Conservation (phyloP, 2,113 vertebrate species). For the Podarcis muralis region DNA sequence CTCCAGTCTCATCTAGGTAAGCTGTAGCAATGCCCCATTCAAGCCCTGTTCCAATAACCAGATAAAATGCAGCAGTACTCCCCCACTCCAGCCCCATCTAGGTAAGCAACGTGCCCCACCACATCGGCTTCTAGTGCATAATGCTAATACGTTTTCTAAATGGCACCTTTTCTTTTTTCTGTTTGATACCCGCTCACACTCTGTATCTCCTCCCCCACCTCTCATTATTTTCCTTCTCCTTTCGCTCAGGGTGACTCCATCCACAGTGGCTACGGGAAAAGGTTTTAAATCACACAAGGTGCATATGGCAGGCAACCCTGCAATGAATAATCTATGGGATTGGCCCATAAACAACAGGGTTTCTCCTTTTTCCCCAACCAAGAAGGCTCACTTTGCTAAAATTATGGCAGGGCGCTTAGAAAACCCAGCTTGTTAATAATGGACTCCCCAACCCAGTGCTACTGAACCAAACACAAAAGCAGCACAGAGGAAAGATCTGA, state of each 20-base stretch:
- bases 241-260: conserved; percentile 31
- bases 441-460: neutral
- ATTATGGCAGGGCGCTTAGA: conserved; percentile 14
- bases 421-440: conserved; percentile 24
- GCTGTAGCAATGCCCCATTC: too few relatives aligned
- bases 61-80: too few relatives aligned
- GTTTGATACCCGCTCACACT: conserved; percentile 2
- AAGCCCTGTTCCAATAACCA: too few relatives aligned
- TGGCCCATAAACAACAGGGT: conserved; percentile 1
- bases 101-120: neutral
- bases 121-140: neutral
- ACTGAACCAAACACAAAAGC: neutral
- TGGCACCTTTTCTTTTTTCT: conserved; percentile 13
- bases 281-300: conserved; percentile 10
- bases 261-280: conserved; percentile 33
- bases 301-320: neutral
- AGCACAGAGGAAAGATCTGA: neutral
- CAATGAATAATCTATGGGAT: conserved; percentile 17
- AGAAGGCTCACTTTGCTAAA: conserved; percentile 41
- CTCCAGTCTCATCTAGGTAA: too few relatives aligned
- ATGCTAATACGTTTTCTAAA: conserved; percentile 10
- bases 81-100: too few relatives aligned
- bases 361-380: conserved; percentile 14
- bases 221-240: conserved; percentile 12
- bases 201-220: neutral